A percentile compares a stretch with the other conserved stretches of the same genome.
Evolutionary conservation across 2,888 invertebrate genomes (phyloP).

Genomic region (Palloptera scutellata): DNA sequence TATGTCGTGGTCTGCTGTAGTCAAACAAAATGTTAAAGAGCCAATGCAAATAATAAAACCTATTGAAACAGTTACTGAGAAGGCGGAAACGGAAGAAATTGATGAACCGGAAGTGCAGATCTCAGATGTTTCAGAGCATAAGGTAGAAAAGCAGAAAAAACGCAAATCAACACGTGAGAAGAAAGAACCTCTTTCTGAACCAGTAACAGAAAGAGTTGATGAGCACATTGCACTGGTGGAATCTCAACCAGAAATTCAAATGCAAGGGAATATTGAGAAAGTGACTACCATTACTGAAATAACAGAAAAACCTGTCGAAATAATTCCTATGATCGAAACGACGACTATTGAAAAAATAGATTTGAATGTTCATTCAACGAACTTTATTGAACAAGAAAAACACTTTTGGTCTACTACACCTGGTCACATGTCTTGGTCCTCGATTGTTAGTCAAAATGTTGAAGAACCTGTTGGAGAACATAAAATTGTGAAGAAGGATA

Average conservation of each 20-base stretch:
- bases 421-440: slow-evolving; percentile 37
- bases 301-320: too few relatives aligned
- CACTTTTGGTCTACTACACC: background rate
- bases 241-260: too few relatives aligned
- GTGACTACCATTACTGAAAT: too few relatives aligned
- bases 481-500: too few relatives aligned
- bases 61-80: background rate
- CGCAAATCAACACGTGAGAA: background rate
- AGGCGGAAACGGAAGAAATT: background rate
- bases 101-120: background rate
- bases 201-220: too few relatives aligned
- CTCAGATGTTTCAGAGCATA: background rate
- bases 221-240: too few relatives aligned
- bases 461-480: slow-evolving; percentile 2
- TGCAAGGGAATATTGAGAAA: too few relatives aligned
- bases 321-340: too few relatives aligned
- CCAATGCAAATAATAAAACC: background rate
- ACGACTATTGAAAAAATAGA: too few relatives aligned
- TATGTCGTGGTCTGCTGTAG: background rate
- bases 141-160: background rate
- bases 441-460: slow-evolving; percentile 39
- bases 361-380: too few relatives aligned
- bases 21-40: slow-evolving; percentile 6
- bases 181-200: too few relatives aligned
- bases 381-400: too few relatives aligned